Percentiles rank a stretch among this genome's conserved stretches.
phyloP scores from a whole-genome alignment of 2,113 vertebrate species.

The Leucosticte australis region DNA sequence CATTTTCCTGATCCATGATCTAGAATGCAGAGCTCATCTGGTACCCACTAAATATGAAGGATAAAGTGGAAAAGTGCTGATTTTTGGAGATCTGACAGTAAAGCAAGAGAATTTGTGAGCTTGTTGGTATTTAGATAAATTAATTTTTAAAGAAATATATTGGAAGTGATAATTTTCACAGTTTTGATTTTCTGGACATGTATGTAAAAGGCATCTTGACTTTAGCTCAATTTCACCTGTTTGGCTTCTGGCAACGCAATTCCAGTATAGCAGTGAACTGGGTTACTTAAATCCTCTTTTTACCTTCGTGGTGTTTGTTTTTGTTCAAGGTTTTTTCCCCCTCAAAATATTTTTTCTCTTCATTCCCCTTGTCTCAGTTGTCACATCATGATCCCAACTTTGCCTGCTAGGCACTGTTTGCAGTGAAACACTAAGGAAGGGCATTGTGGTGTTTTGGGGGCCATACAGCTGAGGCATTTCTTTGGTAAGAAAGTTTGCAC shows the following conservation, averaged over 20 bases:
- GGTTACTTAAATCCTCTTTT: background rate
- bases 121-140: background rate
- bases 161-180: background rate
- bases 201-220: background rate
- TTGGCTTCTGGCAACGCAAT: background rate
- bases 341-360: background rate
- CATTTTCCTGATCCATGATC: background rate
- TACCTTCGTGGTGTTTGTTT: background rate
- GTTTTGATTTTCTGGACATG: background rate
- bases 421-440: background rate
- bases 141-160: background rate
- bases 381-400: background rate
- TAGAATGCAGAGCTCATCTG: background rate
- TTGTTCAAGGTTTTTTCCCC: accelerated
- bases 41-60: background rate
- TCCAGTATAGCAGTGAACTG: background rate
- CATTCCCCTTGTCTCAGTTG: background rate
- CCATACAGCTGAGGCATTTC: background rate
- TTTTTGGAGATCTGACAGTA: background rate
- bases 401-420: background rate
- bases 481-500: background rate
- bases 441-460: background rate
- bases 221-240: background rate
- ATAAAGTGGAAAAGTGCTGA: background rate
- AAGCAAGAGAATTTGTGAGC: background rate